A percentile compares a stretch with the other conserved stretches of the same genome.
Evolutionary conservation across 2,113 vertebrate species (phyloP).

Genomic region (pig (Sus scrofa)): DNA sequence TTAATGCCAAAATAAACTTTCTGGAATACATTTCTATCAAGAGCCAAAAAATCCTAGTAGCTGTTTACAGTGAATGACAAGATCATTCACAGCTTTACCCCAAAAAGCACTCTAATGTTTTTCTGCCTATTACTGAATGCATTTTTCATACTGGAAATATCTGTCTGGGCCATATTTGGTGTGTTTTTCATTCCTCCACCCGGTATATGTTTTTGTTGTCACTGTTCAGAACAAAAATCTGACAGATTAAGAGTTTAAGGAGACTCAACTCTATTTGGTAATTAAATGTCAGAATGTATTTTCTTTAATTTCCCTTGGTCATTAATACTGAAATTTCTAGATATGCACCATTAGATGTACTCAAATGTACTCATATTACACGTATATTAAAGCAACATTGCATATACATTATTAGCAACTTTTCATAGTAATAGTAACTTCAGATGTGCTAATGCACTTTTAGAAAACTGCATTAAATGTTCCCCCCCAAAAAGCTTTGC

Average conservation of each 20-base stretch:
- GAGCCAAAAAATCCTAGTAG: background rate
- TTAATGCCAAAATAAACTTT: background rate
- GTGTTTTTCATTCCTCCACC: background rate
- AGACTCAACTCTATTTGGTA: background rate
- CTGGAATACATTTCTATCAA: background rate
- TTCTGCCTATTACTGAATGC: background rate
- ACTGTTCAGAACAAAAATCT: background rate
- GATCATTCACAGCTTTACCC: background rate
- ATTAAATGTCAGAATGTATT: constrained; percentile 23
- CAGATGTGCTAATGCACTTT: constrained; percentile 34
- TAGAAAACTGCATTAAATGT: constrained; percentile 6
- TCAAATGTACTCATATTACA: background rate
- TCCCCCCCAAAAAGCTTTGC: constrained; percentile 1
- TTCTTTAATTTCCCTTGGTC: background rate
- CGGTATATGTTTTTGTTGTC: background rate
- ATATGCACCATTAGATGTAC: background rate
- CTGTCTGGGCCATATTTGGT: background rate
- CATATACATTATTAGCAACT: background rate
- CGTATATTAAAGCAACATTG: background rate
- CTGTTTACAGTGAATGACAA: background rate
- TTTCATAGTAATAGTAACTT: background rate
- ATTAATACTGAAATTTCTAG: background rate
- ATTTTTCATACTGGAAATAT: constrained; percentile 18
- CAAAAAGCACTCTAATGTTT: background rate
- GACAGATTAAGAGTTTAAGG: background rate